phyloP scores from a whole-genome alignment of 2,888 invertebrate species.

The Lochmaea capreae region DNA sequence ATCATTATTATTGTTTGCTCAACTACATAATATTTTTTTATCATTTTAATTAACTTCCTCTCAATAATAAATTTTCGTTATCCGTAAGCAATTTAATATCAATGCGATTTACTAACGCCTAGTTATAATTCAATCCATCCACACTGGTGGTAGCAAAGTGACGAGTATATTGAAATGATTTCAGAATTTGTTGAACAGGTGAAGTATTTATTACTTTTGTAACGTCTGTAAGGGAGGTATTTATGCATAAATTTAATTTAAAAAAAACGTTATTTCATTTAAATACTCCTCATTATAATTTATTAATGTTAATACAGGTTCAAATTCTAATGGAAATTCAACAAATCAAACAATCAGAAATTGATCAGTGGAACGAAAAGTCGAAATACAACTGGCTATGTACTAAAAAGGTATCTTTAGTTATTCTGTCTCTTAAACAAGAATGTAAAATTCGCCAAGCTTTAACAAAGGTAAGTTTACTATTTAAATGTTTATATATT shows the following conservation, averaged over 20 bases:
- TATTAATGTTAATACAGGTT: slow-evolving; percentile 50
- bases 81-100: background rate
- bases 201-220: background rate
- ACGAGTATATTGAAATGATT: background rate
- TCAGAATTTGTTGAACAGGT: background rate
- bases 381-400: slow-evolving; percentile 59
- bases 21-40: background rate
- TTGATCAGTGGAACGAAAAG: slow-evolving; percentile 47
- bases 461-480: slow-evolving; percentile 53
- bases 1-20: background rate
- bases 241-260: too few relatives aligned
- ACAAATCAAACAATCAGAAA: slow-evolving; percentile 54
- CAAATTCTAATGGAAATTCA: slow-evolving; percentile 60
- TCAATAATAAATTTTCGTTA: background rate
- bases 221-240: too few relatives aligned
- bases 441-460: slow-evolving; percentile 57
- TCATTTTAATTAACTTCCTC: background rate
- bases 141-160: background rate
- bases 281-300: background rate
- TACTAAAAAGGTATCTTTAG: slow-evolving; percentile 52
- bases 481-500: background rate
- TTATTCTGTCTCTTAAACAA: slow-evolving; percentile 57
- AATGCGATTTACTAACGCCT: background rate
- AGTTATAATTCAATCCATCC: background rate
- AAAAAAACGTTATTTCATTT: background rate